Evolutionary conservation across 1,140 invertebrate species (phyloP), one percentile per base, ranked within the genome.

Genomic region (Drosophila micromelanica): DNA sequence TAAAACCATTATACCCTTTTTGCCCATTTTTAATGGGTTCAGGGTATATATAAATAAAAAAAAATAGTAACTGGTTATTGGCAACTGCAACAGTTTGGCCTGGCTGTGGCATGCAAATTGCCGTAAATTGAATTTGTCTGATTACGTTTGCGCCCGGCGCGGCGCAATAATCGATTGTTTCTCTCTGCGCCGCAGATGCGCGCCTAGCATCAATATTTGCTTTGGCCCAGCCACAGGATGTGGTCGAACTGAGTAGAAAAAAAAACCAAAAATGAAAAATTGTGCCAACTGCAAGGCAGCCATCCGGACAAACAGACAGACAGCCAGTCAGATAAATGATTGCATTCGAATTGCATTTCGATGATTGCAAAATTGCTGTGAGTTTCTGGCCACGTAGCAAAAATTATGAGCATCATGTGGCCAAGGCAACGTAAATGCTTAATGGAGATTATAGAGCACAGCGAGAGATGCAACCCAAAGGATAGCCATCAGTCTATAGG

Each of bases 111-210:
- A 87, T 87, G 84, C 84, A 87, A 87, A 87, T 87, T 87, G 84
- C 85, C 84, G 85, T 77, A 89, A 87, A 87, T 87, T 87, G 84
- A 87, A 87, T 87, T 87, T 87, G 84, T 87, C 79, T 90, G 84
- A 87, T 90, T 87, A 89, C 84, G 79, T 87, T 89, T 82, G 84
- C 69, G 72, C 79, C 71, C 46, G 46, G 35, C 32, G 45, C 27
- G 42, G 51, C 38, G 23, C 73, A 68, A 69, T 84, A 87, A 87
- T 87, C 84, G 84, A 87, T 87, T 89, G 82, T 89, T 78, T 82
- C 55, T 72, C 52, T 48, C 32, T 1, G 1, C 7, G 6, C 7
- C 27, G 27, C 27, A 27, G 27, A 27, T 27, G 27, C 27, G 27
- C 27, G 67, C 11, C 73, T 62, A 64, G 57, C 78, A 61, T 62